phyloP scores from a whole-genome alignment of 2,797 vertebrate genomes.

The Loris lydekkerianus region DNA sequence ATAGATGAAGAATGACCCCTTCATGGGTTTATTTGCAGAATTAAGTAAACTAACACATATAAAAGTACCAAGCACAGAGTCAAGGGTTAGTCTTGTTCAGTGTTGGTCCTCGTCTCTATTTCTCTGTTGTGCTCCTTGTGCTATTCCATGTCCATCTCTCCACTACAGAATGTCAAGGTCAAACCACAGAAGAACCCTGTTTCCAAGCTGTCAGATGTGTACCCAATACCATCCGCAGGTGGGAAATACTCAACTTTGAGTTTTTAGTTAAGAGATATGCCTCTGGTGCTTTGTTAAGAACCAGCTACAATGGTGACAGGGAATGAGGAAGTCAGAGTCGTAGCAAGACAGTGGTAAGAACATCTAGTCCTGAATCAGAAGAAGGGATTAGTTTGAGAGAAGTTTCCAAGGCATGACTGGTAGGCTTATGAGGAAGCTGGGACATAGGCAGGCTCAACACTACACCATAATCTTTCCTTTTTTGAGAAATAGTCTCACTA shows the following conservation, averaged over 20 bases:
- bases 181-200: not conserved
- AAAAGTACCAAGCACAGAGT: not conserved
- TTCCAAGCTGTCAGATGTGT: not conserved
- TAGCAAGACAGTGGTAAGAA: not conserved
- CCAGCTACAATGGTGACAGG: not conserved
- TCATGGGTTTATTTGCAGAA: not conserved
- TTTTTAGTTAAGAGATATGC: not conserved
- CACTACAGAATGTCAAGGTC: not conserved
- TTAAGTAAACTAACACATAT: slow-evolving; percentile 26
- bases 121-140: not conserved
- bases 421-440: not conserved
- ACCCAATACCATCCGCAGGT: not conserved
- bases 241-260: not conserved
- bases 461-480: not conserved
- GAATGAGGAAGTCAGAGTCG: not conserved
- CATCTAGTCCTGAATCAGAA: not conserved
- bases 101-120: not conserved
- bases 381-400: not conserved
- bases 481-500: too few relatives aligned
- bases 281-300: not conserved
- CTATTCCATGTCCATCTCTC: not conserved
- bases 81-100: slow-evolving; percentile 12
- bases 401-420: too few relatives aligned
- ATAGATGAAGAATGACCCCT: not conserved
- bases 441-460: not conserved